A percentile compares a stretch with the other conserved stretches of the same genome.
These are phyloP conservation scores for Spinus pinus DNA, from an alignment of 2,797 vertebrate genomes.

Conservation along the genomic window DNA sequence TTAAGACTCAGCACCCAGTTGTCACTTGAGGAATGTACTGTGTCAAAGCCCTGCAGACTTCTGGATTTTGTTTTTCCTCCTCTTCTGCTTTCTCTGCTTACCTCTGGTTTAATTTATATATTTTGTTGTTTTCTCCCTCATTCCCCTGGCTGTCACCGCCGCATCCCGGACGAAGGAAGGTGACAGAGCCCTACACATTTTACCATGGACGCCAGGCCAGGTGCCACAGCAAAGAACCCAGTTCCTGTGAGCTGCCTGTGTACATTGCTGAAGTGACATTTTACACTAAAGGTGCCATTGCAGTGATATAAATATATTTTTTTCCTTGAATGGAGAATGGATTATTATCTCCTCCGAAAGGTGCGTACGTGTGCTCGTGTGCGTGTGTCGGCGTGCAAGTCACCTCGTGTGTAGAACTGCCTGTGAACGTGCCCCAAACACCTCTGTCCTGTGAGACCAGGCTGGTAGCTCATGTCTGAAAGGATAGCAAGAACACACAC, in stretches of 20 bases:
- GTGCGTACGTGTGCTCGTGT: slow-evolving; percentile 67
- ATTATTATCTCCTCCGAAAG: slow-evolving; percentile 70
- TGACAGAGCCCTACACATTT: slow-evolving; percentile 55
- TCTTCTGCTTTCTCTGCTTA: neutral
- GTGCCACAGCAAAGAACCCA: slow-evolving; percentile 54
- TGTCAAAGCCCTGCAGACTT: slow-evolving; percentile 66
- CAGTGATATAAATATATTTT: slow-evolving; percentile 77
- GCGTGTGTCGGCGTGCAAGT: neutral
- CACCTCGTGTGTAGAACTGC: slow-evolving; percentile 62
- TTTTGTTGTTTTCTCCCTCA: slow-evolving; percentile 37
- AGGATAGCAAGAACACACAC: slow-evolving; percentile 30
- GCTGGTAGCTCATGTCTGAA: slow-evolving; percentile 17
- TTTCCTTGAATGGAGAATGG: slow-evolving; percentile 70
- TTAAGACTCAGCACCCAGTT: slow-evolving; percentile 35
- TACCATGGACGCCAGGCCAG: slow-evolving; percentile 63
- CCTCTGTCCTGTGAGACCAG: neutral
- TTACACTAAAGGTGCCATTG: slow-evolving; percentile 74
- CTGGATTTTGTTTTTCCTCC: neutral
- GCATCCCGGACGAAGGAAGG: slow-evolving; percentile 37
- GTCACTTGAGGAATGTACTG: slow-evolving; percentile 70
- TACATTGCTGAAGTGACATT: slow-evolving; percentile 68
- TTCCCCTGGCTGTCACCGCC: slow-evolving; percentile 54
- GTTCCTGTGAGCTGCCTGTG: slow-evolving; percentile 68
- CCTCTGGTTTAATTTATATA: slow-evolving; percentile 73
- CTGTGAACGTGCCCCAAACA: slow-evolving; percentile 54